A percentile compares a stretch with the other conserved stretches of the same genome.
phyloP scores from a whole-genome alignment of 2,113 vertebrate species.

The Corvus cornix region DNA sequence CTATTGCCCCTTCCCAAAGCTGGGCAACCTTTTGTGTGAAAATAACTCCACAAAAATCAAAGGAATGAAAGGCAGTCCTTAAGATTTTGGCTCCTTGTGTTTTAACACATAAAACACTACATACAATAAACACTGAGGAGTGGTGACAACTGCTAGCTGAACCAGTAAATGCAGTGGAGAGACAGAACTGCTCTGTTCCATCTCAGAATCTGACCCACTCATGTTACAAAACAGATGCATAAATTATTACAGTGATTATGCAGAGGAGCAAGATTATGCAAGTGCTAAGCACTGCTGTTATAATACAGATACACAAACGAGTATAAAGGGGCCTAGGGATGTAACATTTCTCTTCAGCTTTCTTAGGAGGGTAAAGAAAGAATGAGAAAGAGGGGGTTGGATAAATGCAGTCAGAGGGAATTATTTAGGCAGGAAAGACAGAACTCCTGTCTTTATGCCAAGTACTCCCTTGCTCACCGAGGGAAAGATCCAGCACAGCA shows the following conservation, averaged over 20 bases:
- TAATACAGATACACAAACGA: slow-evolving; percentile 12
- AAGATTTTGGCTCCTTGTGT: neutral
- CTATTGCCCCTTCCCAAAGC: neutral
- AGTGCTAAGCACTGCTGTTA: slow-evolving; percentile 35
- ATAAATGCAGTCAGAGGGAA: neutral
- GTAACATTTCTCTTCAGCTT: slow-evolving; percentile 13
- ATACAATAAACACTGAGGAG: neutral
- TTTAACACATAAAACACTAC: neutral
- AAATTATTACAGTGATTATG: slow-evolving; percentile 46
- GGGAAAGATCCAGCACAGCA: slow-evolving; percentile 35
- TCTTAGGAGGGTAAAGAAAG: neutral
- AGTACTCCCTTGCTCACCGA: neutral
- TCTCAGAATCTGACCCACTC: neutral
- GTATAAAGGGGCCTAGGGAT: slow-evolving; percentile 34
- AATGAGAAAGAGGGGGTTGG: neutral
- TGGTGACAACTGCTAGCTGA: neutral
- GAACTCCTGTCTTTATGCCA: slow-evolving; percentile 27
- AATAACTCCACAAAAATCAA: neutral
- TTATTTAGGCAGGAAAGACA: slow-evolving; percentile 18
- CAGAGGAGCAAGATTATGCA: slow-evolving; percentile 37
- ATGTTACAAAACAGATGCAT: slow-evolving; percentile 40
- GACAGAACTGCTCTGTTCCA: neutral
- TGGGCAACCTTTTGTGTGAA: neutral
- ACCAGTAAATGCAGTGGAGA: neutral
- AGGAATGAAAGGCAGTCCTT: neutral